Conservation (phyloP, 2,888 invertebrate genomes). For the Zaprionus bogoriensis region DNA sequence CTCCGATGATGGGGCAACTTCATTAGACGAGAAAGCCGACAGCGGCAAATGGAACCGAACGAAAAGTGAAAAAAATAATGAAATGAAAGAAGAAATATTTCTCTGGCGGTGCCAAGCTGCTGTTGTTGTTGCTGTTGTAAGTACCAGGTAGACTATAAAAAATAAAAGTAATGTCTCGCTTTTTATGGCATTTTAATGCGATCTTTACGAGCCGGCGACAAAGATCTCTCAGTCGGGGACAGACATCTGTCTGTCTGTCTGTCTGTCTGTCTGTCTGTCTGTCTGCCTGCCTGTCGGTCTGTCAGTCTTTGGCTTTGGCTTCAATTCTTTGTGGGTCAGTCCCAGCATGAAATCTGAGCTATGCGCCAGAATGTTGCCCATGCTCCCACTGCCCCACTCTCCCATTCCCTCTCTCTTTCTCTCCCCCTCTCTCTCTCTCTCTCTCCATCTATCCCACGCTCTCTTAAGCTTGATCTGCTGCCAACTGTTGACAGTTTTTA, state of each 20-base stretch:
- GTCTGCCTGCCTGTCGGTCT: background rate
- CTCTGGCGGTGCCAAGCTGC: too few relatives aligned
- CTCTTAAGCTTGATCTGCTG: background rate
- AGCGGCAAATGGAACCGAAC: constrained; percentile 14
- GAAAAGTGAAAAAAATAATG: constrained; percentile 46
- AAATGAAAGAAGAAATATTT: too few relatives aligned
- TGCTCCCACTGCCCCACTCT: background rate
- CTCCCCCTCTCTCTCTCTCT: background rate
- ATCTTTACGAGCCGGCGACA: constrained; percentile 67
- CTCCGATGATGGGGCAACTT: constrained; percentile 28
- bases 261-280: background rate
- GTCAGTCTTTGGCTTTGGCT: background rate
- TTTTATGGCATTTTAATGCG: constrained; percentile 69
- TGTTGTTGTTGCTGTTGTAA: too few relatives aligned
- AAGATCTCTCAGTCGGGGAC: constrained; percentile 50
- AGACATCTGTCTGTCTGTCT: background rate
- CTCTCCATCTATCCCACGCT: background rate
- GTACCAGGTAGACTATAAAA: constrained; percentile 34
- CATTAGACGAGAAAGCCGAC: constrained; percentile 49
- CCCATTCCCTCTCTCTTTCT: background rate
- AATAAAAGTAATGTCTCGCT: constrained; percentile 56
- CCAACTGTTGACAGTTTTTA: background rate
- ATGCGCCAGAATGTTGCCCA: constrained; percentile 4
- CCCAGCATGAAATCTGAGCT: constrained; percentile 3
- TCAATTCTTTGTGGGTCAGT: constrained; percentile 45